Percentiles rank a stretch among this genome's conserved stretches.
These are phyloP conservation scores for Centropristis striata DNA, from an alignment of 2,113 vertebrate species.

Conservation along the genomic window DNA sequence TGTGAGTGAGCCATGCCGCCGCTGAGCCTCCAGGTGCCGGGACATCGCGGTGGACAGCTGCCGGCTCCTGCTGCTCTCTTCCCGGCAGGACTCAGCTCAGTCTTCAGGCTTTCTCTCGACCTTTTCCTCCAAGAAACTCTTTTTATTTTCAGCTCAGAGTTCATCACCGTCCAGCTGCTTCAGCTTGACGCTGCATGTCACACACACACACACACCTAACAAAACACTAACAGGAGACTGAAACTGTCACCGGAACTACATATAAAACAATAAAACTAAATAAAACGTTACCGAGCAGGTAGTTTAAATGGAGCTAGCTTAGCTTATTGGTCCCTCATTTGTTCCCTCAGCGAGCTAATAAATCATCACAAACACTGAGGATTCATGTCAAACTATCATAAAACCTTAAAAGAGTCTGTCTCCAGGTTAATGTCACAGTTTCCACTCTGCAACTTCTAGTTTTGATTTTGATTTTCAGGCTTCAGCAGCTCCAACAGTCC, in stretches of 20 bases:
- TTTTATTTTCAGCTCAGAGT: conserved; percentile 66
- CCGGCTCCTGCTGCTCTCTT: conserved; percentile 51
- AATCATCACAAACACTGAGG: rapidly evolving
- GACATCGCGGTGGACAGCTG: background rate
- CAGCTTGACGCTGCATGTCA: conserved; percentile 16
- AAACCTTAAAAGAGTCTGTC: background rate
- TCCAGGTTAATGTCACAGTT: no score
- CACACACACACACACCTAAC: no score
- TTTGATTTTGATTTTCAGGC: background rate
- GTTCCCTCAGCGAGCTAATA: background rate
- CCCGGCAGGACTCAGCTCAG: conserved; percentile 62
- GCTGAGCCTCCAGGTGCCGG: background rate
- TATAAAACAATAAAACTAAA: no score
- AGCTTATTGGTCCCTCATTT: background rate
- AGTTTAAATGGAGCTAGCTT: background rate
- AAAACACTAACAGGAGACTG: no score
- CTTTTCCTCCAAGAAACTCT: conserved; percentile 78
- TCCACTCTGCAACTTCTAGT: rapidly evolving
- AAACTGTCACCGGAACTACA: no score
- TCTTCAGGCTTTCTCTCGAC: conserved; percentile 59
- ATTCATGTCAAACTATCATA: background rate
- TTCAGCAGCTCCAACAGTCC: background rate
- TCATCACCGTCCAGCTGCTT: conserved; percentile 48
- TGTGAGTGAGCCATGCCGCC: conserved; percentile 38
- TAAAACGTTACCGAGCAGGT: no score